Base-by-base conservation (phyloP, 2,113 vertebrate genomes). In the Ceuthmochares aereus region DNA sequence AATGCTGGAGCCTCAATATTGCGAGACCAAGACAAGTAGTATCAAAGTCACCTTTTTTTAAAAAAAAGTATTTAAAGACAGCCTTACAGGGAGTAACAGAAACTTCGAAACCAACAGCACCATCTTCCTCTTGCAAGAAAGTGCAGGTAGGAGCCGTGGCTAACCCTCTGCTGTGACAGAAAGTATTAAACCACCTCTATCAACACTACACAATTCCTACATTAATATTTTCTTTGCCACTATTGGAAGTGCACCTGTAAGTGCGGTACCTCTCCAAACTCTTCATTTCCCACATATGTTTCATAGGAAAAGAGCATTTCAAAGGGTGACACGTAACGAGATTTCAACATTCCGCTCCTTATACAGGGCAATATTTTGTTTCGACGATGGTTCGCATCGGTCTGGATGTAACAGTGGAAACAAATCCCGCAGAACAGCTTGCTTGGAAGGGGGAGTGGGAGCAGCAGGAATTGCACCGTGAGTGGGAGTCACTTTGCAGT, bases 401-500 rank as follows among this genome's bases (percentile, higher is more conserved):
- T 70, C 79, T 16, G 67, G 40, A 2, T 18, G 45, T 4, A 32
- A 7, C 22, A 18, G 54, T 2, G 36, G 11, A 9, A 40, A 6
- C 34, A 15, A 6, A 1, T 52, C 58, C 70, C 7, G 60, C 43
- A 2, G n/a, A 54, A 6, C 11, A 10, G 60, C 32, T 9, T 1
- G 42, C 29, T 2, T 1, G 49, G 49, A 10, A 47, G 26, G 21
- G 45, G 37, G 25, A 9, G 56, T 0, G 2, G 1, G 45, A 13
- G 51, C 23, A 10, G 36, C 0, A 2, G 2, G 49, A 29, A 16
- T 4, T 2, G 34, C 40, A 4, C 34, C 2, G 21, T 1, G 1
- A 10, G 37, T 1, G 25, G 40, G 54, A 72, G 45, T 6, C 4
- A 10, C 83, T 36, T 7, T 0, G 62, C 70, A 34, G 77, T 0